These are phyloP conservation scores for Brachionus angularis DNA, from an alignment of 1,140 invertebrate species.

Conservation along the genomic window DNA sequence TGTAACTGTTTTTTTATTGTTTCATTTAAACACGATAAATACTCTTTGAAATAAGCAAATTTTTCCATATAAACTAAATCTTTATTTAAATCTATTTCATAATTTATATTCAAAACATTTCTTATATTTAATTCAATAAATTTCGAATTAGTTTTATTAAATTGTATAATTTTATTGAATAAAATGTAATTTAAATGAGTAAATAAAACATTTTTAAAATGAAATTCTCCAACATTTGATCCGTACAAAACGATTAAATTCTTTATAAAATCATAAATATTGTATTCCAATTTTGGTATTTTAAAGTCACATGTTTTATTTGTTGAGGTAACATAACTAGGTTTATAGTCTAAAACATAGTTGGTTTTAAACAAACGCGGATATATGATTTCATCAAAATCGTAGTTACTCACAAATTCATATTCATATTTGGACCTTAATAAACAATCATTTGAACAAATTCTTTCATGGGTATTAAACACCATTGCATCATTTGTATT, in stretches of 20 bases:
- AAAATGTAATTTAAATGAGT: no score
- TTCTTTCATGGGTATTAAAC: background rate
- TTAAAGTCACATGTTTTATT: no score
- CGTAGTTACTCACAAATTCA: background rate
- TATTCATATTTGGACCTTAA: background rate
- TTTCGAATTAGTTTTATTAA: no score
- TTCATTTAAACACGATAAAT: background rate
- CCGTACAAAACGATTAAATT: background rate
- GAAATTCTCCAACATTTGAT: background rate
- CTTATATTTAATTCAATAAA: background rate
- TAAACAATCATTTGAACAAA: background rate
- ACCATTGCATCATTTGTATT: background rate
- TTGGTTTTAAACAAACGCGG: background rate
- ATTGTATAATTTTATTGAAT: no score
- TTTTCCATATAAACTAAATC: background rate
- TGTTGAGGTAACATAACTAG: no score
- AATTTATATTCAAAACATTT: background rate
- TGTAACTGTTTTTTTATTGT: background rate
- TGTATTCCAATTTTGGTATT: background rate
- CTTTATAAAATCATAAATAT: constrained; percentile 11
- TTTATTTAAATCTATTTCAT: background rate
- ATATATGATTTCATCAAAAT: background rate
- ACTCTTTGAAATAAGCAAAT: background rate
- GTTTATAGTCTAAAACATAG: background rate
- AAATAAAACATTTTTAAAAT: constrained; percentile 23